phyloP scores from a whole-genome alignment of 2,888 invertebrate species.

The Habroteleia sp. region DNA sequence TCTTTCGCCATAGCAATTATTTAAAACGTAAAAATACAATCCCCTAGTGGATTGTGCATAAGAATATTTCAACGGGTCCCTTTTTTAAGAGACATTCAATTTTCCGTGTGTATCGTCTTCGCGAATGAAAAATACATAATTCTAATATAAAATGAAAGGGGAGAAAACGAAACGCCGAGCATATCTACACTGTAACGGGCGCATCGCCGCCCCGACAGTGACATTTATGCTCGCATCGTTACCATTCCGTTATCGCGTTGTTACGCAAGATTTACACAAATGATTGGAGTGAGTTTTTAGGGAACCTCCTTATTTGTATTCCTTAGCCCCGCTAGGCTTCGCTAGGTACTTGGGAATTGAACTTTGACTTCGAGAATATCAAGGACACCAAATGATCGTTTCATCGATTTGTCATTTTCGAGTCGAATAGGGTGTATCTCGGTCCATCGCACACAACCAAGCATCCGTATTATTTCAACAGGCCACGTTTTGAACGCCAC shows the following conservation, averaged over 20 bases:
- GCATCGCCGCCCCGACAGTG: constrained; percentile 57
- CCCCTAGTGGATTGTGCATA: constrained; percentile 46
- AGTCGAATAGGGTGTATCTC: constrained; percentile 9
- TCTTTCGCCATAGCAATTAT: constrained; percentile 33
- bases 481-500: no score
- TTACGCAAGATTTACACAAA: constrained; percentile 64
- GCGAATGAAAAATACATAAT: constrained; percentile 58
- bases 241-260: constrained; percentile 65
- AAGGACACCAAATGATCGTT: constrained; percentile 48
- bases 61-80: constrained; percentile 52
- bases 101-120: constrained; percentile 62
- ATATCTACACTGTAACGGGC: constrained; percentile 57
- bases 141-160: constrained; percentile 63
- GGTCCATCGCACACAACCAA: constrained; percentile 26
- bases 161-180: constrained; percentile 53
- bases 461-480: constrained; percentile 39
- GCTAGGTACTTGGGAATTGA: constrained; percentile 3
- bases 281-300: constrained; percentile 56
- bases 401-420: constrained; percentile 51
- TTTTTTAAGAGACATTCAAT: constrained; percentile 61
- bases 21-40: constrained; percentile 58
- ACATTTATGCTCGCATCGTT: constrained; percentile 64
- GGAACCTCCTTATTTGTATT: constrained; percentile 58
- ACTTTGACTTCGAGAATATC: constrained; percentile 20
- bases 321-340: constrained; percentile 24